These are phyloP conservation scores for Mythimna lalbum DNA, from an alignment of 2,888 invertebrate genomes.

Conservation along the genomic window DNA sequence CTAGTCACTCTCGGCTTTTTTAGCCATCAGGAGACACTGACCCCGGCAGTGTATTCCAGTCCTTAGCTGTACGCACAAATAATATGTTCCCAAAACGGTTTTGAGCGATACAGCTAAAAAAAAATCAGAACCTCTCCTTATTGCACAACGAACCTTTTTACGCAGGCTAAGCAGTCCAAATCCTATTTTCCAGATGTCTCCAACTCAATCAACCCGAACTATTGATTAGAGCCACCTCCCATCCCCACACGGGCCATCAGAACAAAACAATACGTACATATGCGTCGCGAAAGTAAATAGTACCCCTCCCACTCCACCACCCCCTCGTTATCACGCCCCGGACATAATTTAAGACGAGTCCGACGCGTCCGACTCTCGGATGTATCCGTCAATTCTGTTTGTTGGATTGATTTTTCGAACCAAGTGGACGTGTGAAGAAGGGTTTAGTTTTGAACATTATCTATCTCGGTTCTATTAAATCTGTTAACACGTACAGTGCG, in stretches of 20 bases:
- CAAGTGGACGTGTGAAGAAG: conserved; percentile 20
- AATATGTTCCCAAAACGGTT: no score
- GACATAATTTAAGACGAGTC: conserved; percentile 88
- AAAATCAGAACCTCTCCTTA: background rate
- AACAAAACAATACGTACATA: conserved; percentile 63
- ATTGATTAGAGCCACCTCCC: conserved; percentile 49
- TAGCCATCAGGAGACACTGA: no score
- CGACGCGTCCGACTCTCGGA: conserved; percentile 50
- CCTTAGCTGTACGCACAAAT: no score
- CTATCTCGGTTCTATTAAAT: background rate
- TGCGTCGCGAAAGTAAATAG: conserved; percentile 79
- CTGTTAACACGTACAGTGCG: background rate
- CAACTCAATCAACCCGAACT: conserved; percentile 54
- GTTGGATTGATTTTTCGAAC: conserved; percentile 67
- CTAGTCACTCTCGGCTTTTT: no score
- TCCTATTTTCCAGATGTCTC: conserved; percentile 36
- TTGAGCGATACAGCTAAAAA: background rate
- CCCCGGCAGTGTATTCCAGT: no score
- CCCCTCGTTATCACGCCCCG: conserved; percentile 87
- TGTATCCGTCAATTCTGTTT: conserved; percentile 68
- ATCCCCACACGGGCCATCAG: conserved; percentile 47
- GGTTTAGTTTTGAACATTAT: conserved; percentile 2
- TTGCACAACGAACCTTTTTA: background rate
- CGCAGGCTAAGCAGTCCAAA: conserved; percentile 17
- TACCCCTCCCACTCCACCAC: conserved; percentile 55